Base-by-base conservation (phyloP, 2,113 vertebrate species). In the Petaurus breviceps region DNA sequence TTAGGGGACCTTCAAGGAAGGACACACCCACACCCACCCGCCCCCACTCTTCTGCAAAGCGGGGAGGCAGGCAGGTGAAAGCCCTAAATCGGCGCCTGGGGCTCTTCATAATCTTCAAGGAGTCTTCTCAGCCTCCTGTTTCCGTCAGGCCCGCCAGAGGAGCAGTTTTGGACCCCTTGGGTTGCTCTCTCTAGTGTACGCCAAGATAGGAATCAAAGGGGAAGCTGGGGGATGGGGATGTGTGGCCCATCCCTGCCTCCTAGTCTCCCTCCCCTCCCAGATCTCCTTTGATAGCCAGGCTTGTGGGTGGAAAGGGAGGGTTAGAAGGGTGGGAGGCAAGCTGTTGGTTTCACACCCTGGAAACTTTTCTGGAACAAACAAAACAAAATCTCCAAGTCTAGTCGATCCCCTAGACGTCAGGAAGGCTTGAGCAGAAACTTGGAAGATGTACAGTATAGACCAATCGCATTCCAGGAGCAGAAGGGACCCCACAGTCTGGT, bases 71-170 rank as follows among this genome's bases (percentile, higher is more conserved):
- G 68, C n/a, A 84, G 51, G 91, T 0, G 47, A 50, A 55, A 0
- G 4, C 26, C 49, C 28, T 7, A 28, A 50, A 8, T 46, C 8
- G 46, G 46, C 0, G 26, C 24, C 52, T 0, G n/a, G 90, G 0
- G 51, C 28, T 7, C 0, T 84, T 51, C 7, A 91, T 23, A 0
- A 0, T 8, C 3, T 7, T 84, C 68, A 43, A 43, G n/a, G 68
- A 92, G 47, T 90, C 2, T 3, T 0, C 7, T 1, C 43, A 3
- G 43, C 50, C 55, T 2, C 22, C 14, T 2, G 10, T 90, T 51
- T 0, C 0, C 0, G 43, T 43, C 0, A 22, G 89, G 0, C 37
- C 0, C 0, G 0, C 12, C 50, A 47, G 0, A 0, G 37, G 16
- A 12, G 37, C 3, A 5, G 90, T 25, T 25, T 3, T 28, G 90